Base-by-base conservation (phyloP, 2,888 invertebrate genomes). In the Chalcosyrphus nemorum region DNA sequence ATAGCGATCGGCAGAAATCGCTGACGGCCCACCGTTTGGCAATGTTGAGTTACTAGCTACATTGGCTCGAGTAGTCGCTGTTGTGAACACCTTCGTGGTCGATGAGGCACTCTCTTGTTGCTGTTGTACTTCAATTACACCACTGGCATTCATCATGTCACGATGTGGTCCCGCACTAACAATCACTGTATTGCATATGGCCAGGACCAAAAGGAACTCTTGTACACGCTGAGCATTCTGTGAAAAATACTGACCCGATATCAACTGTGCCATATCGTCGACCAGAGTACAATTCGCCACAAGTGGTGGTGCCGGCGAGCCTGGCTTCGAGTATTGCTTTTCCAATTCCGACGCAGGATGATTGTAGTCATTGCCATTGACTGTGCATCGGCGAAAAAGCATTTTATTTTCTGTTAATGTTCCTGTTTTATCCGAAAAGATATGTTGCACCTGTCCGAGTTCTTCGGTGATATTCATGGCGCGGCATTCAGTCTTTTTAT, bases 371-470 rank as follows among this genome's bases (percentile, higher is more conserved):
- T 95, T 94, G 0, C 98, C 98, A 21, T 95, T 95, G 24, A 99
- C 95, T 2, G 96, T 95, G 89, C 98, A 99, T 57, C 96, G 93
- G 72, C 97, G 94, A 92, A 99, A 99, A 89, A 98, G 94, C 99
- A 99, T 99, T 91, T 97, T 96, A 91, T 99, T 99, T 92, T 99
- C 98, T 0, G 99, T 99, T 72, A 99, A 92, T 1, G 99, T 99
- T 4, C 99, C 99, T 0, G 99, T 99, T 92, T 99, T 99, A 91
- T 99, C 99, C 7, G 97, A 97, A 92, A 99, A 99, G 86, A 99
- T 94, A 89, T 99, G 98, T 89, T 97, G 96, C 57, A 97, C 93
- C 92, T 99, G 99, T 1, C 99, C 99, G 87, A 99, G 93, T 92
- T 99, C 99, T 91, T 99, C 99, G 0, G 98, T 98, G 86, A 99